Evolutionary conservation across 1,140 invertebrate genomes (phyloP), one percentile per base, ranked within the genome.

Genomic region (Ceratina calcarata): DNA sequence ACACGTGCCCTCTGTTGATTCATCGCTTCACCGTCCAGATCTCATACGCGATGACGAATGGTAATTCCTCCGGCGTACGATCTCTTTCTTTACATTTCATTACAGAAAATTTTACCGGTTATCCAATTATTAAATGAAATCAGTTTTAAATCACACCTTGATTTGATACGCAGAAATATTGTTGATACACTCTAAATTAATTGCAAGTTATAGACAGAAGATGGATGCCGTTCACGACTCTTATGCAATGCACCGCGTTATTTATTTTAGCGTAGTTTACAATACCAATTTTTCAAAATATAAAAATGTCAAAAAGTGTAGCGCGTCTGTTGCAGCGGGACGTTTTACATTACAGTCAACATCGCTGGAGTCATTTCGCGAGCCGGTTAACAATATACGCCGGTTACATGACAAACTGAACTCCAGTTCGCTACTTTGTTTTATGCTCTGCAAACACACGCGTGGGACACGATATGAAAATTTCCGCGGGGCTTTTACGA

Each of bases 401-500:
- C 13, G 16, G 37, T 45, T 45, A 45, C 37, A 45, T 10, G 37
- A 24, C 73, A 20, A 45, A 45, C 27, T 22, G 16, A 18, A 16
- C 15, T 24, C 27, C 24, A 18, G 10, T 37, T 18, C 18, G n/a
- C 49, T 57, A 45, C 20, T 76, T 49, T 68, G 64, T 76, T 76
- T 76, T 68, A 58, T 49, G 45, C 62, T 57, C 62, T 18, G 73
- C n/a, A 67, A 75, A 75, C 51, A 53, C 16, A 45, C 6, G 20
- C 51, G n/a, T 18, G 73, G 62, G 37, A 45, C 37, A 57, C 62
- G 51, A 57, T 57, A 71, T 58, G 53, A 76, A 67, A 76, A 45
- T 67, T 55, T 76, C 64, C 73, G 51, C 65, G 22, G 27, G n/a
- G 62, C 51, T 75, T 75, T 58, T 57, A 57, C 20, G 51, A 20